phyloP scores from a whole-genome alignment of 1,140 invertebrate genomes.

The Drosophila ohnishii region DNA sequence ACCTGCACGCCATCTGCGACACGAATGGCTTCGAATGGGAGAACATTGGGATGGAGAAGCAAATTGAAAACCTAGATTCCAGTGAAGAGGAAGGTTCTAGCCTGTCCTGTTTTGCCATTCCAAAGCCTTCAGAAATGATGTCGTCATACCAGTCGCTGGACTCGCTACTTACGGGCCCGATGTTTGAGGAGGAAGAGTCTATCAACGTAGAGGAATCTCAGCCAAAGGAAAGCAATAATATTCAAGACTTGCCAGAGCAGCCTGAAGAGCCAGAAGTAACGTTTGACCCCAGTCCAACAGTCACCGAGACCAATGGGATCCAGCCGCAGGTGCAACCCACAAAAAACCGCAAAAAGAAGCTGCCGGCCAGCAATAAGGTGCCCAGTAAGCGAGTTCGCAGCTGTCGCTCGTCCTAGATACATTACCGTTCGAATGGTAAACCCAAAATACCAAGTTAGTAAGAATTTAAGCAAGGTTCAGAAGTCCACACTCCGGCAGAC shows the following conservation, averaged over 20 bases:
- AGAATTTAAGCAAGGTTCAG: slow-evolving; percentile 3
- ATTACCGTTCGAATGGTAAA: slow-evolving; percentile 52
- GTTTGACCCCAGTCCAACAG: not conserved
- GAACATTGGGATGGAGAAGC: not conserved
- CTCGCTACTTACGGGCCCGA: not conserved
- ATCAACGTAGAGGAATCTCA: no score
- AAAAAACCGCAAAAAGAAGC: not conserved
- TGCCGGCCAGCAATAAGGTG: not conserved
- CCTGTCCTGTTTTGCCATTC: slow-evolving; percentile 22
- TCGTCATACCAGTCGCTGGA: not conserved
- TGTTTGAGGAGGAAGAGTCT: not conserved
- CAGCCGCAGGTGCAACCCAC: not conserved
- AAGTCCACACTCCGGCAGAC: not conserved
- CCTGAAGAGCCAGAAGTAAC: not conserved
- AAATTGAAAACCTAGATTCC: slow-evolving; percentile 14
- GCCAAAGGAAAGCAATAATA: not conserved
- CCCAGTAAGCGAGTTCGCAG: slow-evolving; percentile 39
- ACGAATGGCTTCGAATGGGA: slow-evolving; percentile 20
- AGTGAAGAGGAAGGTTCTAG: not conserved
- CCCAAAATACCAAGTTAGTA: slow-evolving; percentile 3
- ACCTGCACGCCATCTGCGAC: slow-evolving; percentile 5
- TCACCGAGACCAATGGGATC: not conserved
- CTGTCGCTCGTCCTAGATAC: slow-evolving; percentile 35
- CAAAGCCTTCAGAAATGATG: not conserved
- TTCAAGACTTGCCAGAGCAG: no score